Base-by-base conservation (phyloP, 2,113 vertebrate species). In the Phalacrocorax aristotelis region DNA sequence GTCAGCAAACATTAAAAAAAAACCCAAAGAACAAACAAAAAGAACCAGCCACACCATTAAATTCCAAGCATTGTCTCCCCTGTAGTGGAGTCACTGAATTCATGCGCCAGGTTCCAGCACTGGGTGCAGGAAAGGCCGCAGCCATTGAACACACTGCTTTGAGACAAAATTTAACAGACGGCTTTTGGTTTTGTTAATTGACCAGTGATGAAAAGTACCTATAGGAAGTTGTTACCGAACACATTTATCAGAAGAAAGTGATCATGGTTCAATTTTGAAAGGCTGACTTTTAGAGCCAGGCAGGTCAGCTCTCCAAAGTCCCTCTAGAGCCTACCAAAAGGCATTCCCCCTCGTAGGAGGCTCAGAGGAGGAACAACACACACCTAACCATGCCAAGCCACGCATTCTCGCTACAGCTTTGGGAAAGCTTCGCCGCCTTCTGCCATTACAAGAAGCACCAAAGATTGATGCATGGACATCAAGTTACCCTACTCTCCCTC, bases 1-100 rank as follows among this genome's bases (percentile, higher is more conserved):
- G 77, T 93, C 62, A 92, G 91, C 23, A 95, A 96, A 97, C 90
- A 92, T 68, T 95, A 13, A 38, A 36, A n/a, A 32, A 21, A 25
- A 46, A 46, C 44, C 46, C 15, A 48, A 48, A 48, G 7, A 48
- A 14, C 18, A 19, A 32, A 9, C 36, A 46, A 16, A 17, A 27
- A 55, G 9, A 19, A 44, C 60, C 8, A 78, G 27, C 6, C 18
- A 15, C 21, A 34, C 22, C 14, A 15, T 21, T 78, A 64, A 70
- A 55, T 48, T 54, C 80, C 90, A 89, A 93, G 87, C 40, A 15
- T 74, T 27, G 4, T 70, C 86, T 97, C 92, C 7, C 10, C 42
- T 95, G 97, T 60, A 30, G 23, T 40, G 83, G 54, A 48, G 79
- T 87, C 94, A 71, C 57, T 74, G 74, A 77, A 84, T 79, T 83